Percentiles rank a stretch among this genome's conserved stretches.
Evolutionary conservation across 2,113 vertebrate genomes (phyloP).

Genomic region (Platysteira castanea): DNA sequence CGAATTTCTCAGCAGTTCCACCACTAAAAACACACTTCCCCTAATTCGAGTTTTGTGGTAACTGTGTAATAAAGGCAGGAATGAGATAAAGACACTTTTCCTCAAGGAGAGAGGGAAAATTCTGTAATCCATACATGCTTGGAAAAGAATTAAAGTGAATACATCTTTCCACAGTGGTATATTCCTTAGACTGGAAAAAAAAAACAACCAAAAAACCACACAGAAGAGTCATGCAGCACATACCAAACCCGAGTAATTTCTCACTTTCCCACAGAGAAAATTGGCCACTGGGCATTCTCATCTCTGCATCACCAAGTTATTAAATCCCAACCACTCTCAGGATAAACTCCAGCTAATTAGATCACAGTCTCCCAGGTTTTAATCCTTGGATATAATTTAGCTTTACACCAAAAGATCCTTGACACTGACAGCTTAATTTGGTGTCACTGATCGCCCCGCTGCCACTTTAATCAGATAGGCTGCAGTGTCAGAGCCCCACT

Average conservation of each 20-base stretch:
- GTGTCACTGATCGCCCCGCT: background rate
- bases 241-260: background rate
- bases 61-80: background rate
- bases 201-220: background rate
- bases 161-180: background rate
- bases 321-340: background rate
- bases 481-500: slow-evolving; percentile 22
- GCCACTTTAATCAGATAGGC: slow-evolving; percentile 41
- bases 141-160: background rate
- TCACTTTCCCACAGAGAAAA: slow-evolving; percentile 50
- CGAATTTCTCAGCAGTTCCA: background rate
- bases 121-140: background rate
- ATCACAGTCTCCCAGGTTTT: slow-evolving; percentile 27
- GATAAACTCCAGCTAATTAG: slow-evolving; percentile 44
- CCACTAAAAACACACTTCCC: background rate
- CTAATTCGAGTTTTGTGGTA: background rate
- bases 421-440: slow-evolving; percentile 2
- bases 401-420: slow-evolving; percentile 9
- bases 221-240: background rate
- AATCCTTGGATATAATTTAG: slow-evolving; percentile 13
- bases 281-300: background rate
- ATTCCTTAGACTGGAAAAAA: background rate
- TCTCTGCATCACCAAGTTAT: background rate
- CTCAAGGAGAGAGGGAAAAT: background rate
- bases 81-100: background rate